Evolutionary conservation across 2,113 vertebrate genomes (phyloP).

Genomic region (Macquaria australasica): DNA sequence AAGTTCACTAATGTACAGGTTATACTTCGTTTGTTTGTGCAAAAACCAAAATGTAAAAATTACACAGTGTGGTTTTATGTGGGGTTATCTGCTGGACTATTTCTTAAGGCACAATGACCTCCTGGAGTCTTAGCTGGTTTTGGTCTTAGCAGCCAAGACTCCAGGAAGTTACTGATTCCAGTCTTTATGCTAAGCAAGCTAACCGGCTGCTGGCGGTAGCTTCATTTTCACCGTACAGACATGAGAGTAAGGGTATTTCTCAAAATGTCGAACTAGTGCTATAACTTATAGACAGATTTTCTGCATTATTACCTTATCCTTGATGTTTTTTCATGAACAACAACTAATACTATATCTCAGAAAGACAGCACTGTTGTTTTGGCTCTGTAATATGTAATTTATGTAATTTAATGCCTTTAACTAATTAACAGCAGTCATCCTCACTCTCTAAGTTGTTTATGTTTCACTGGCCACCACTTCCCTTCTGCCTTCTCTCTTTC

Average conservation of each 20-base stretch:
- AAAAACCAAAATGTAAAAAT: not conserved
- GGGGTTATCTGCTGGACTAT: not conserved
- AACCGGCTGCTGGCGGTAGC: too few relatives aligned
- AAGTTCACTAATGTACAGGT: not conserved
- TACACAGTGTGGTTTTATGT: not conserved
- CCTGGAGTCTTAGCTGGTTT: not conserved
- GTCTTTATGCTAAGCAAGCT: not conserved
- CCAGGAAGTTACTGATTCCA: not conserved
- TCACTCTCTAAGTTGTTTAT: constrained; percentile 21
- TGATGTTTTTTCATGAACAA: constrained; percentile 10
- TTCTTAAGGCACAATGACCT: not conserved
- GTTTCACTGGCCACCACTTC: constrained; percentile 37
- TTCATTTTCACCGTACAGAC: not conserved
- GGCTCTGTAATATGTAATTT: not conserved
- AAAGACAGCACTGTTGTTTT: constrained; percentile 1
- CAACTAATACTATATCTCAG: not conserved
- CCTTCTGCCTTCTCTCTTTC: not conserved
- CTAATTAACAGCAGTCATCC: constrained; percentile 33
- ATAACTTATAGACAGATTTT: constrained; percentile 15
- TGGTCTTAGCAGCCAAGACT: not conserved
- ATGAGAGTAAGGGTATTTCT: not conserved
- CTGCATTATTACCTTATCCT: not conserved
- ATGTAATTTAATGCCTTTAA: constrained; percentile 14
- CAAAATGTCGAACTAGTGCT: not conserved
- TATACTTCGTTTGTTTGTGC: not conserved